Evolutionary conservation across 2,888 invertebrate species (phyloP).

Genomic region (Lasioglossum marginatum): DNA sequence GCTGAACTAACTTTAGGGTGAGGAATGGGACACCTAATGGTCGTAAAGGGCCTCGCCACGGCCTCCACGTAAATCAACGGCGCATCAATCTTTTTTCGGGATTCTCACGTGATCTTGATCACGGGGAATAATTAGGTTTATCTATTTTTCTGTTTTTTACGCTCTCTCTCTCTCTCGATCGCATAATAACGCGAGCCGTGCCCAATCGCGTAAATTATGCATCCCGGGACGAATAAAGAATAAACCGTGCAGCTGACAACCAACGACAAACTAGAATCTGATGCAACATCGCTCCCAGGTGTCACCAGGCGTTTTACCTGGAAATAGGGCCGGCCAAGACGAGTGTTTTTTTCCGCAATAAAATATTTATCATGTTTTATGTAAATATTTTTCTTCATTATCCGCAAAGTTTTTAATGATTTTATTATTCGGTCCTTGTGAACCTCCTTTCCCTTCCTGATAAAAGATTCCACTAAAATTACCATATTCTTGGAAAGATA

Average conservation of each 20-base stretch:
- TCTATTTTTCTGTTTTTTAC: background rate
- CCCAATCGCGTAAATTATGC: constrained; percentile 73
- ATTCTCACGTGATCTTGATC: background rate
- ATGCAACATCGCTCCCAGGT: constrained; percentile 80
- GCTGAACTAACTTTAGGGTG: constrained; percentile 66
- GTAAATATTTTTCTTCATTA: background rate
- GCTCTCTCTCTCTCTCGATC: background rate
- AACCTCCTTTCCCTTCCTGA: background rate
- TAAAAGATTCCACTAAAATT: background rate
- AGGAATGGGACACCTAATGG: constrained; percentile 61
- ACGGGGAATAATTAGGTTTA: background rate
- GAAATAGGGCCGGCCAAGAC: background rate
- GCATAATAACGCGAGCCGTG: constrained; percentile 22
- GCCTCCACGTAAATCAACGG: constrained; percentile 42
- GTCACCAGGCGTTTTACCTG: constrained; percentile 74
- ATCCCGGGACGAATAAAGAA: constrained; percentile 72
- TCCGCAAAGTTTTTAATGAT: background rate
- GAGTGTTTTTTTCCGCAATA: background rate
- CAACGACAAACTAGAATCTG: constrained; percentile 83
- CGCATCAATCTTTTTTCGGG: constrained; percentile 30
- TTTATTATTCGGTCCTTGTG: background rate
- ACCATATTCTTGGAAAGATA: background rate
- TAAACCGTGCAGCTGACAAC: constrained; percentile 69
- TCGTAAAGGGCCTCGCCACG: constrained; percentile 51
- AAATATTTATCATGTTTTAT: background rate